Conservation (phyloP, 1,140 invertebrate genomes). For the Bombus waltoni region DNA sequence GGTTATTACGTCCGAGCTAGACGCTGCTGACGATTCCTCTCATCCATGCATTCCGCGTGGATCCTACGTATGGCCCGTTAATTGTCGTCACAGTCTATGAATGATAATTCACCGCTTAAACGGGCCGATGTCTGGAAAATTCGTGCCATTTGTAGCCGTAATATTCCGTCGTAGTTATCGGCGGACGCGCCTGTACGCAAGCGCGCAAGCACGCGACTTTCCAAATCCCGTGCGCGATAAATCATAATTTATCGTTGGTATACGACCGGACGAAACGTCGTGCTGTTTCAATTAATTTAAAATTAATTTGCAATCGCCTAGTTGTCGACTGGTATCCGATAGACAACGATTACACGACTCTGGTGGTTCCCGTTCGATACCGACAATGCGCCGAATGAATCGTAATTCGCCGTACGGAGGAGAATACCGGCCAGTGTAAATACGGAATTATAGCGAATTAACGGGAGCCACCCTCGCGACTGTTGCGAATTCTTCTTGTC, state of each 20-base stretch:
- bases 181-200: background rate
- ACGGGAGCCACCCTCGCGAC: background rate
- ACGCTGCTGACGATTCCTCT: constrained; percentile 5
- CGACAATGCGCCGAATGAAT: background rate
- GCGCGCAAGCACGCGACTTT: background rate
- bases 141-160: constrained; percentile 20
- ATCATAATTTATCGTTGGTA: constrained; percentile 56
- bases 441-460: background rate
- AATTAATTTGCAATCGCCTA: constrained; percentile 64
- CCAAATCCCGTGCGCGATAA: constrained; percentile 18
- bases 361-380: background rate
- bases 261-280: background rate
- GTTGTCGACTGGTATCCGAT: constrained; percentile 15
- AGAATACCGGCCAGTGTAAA: background rate
- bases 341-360: constrained; percentile 36
- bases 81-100: constrained; percentile 60
- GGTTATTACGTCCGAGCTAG: constrained; percentile 32
- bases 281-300: constrained; percentile 44
- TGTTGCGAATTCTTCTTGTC: too few species aligned
- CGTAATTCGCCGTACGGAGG: background rate
- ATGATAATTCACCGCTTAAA: constrained; percentile 62
- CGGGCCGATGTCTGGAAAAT: constrained; percentile 18
- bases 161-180: constrained; percentile 51
- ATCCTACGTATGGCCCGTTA: constrained; percentile 55
- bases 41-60: background rate